Base-by-base conservation (phyloP, 2,888 invertebrate genomes). In the Dusona sp. region DNA sequence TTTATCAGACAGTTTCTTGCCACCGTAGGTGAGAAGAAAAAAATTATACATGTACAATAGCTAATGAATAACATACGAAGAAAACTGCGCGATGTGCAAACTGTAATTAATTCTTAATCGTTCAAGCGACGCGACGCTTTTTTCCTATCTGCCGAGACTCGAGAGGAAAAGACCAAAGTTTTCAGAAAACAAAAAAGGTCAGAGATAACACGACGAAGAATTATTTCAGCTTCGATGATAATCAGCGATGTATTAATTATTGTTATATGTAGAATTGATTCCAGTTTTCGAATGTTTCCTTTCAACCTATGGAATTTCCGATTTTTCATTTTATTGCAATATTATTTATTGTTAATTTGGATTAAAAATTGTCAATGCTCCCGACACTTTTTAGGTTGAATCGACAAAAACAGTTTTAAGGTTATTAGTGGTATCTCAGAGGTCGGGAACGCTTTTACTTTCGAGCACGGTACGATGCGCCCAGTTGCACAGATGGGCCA, bases 381-480 rank as follows among this genome's bases (percentile, higher is more conserved):
- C 0, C 1, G 1, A 16, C 61, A 6, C 0, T 57, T 13, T 25
- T 57, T 61, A 38, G n/a, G 38, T n/a, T 25, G 13, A 75, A 61
- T 75, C 33, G 61, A 42, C 29, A 48, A 48, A 77, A 77, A 61
- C 48, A 7, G 19, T 54, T 38, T 79, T 68, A 42, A 42, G 54
- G 38, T 79, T 9, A 51, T n/a, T 22, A 16, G n/a, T n/a, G 29
- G 16, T 42, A 38, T 36, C 65, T 36, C 36, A 19, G 77, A 36
- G 68, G 72, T 79, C 79, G 72, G 45, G 61, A 72, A 29, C 19
- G 36, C 29, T 45, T 64, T 70, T 72, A 61, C 72, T 61, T 79
- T 79, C 72, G 80, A 87, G 87, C 89, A 90, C 88, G 88, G 82
- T 91, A 88, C 86, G 91, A 90, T 91, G 87, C 90, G 82, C 89